Evolutionary conservation across 2,888 invertebrate species (phyloP).

Genomic region (Uropetala carovei): DNA sequence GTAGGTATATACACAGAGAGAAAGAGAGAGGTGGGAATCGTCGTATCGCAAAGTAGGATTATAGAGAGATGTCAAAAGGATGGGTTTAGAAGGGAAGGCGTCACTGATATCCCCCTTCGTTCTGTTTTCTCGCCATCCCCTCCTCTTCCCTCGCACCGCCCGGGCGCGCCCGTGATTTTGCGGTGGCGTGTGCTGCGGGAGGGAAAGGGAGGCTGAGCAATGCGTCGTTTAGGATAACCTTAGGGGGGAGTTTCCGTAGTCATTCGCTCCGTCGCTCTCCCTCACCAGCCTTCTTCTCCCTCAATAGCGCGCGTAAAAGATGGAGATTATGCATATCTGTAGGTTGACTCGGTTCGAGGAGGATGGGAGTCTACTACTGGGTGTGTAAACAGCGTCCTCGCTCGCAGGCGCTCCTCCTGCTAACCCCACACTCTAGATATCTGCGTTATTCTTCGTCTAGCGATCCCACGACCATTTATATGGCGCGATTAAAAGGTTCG

Average conservation of each 20-base stretch:
- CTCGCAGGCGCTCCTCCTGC: no score
- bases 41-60: conserved; percentile 28
- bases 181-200: background rate
- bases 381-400: background rate
- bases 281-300: background rate
- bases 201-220: background rate
- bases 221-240: background rate
- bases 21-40: background rate
- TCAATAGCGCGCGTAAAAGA: background rate
- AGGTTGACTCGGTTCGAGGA: background rate
- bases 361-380: background rate
- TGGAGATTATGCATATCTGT: conserved; percentile 7
- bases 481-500: background rate
- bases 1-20: background rate
- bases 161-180: background rate
- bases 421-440: background rate
- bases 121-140: background rate
- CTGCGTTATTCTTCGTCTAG: background rate
- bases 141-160: background rate
- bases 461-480: background rate
- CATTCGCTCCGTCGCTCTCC: background rate
- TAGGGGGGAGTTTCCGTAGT: background rate
- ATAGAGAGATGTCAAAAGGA: conserved; percentile 30
- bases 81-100: background rate
- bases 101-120: background rate